A percentile compares a stretch with the other conserved stretches of the same genome.
Evolutionary conservation across 2,797 vertebrate species (phyloP).

Genomic region (Fundulus diaphanus): DNA sequence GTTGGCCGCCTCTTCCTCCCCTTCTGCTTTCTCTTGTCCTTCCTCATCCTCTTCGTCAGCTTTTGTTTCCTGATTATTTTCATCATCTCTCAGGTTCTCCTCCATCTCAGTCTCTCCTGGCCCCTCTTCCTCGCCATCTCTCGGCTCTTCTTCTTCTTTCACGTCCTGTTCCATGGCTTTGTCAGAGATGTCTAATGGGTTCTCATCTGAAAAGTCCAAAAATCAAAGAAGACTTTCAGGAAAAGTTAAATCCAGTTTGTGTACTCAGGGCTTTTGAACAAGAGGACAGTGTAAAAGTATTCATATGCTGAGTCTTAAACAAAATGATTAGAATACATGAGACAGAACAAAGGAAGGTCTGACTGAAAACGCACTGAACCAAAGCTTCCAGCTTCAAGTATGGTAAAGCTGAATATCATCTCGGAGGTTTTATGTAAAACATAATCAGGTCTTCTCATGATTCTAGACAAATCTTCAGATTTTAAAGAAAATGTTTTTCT

Average conservation of each 20-base stretch:
- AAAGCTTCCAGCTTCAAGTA: no score
- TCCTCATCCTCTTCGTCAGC: conserved; percentile 71
- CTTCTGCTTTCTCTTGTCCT: conserved; percentile 65
- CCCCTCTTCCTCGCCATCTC: conserved; percentile 60
- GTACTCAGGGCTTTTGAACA: neutral
- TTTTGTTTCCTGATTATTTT: conserved; percentile 66
- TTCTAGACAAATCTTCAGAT: no score
- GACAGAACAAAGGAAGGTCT: neutral
- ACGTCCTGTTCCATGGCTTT: conserved; percentile 79
- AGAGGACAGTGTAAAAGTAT: neutral
- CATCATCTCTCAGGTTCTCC: conserved; percentile 70
- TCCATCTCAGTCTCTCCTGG: conserved; percentile 67
- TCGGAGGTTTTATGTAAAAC: no score
- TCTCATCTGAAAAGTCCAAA: conserved; percentile 78
- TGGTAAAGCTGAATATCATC: no score
- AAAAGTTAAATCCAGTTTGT: neutral
- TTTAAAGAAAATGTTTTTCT: no score
- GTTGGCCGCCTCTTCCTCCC: conserved; percentile 67
- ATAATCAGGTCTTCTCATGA: no score
- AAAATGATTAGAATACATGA: neutral
- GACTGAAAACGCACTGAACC: neutral
- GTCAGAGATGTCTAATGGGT: conserved; percentile 89
- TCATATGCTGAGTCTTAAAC: neutral
- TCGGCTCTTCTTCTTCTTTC: conserved; percentile 52
- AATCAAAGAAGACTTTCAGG: neutral